phyloP scores from a whole-genome alignment of 2,888 invertebrate genomes.

The Ectemnius continuus region DNA sequence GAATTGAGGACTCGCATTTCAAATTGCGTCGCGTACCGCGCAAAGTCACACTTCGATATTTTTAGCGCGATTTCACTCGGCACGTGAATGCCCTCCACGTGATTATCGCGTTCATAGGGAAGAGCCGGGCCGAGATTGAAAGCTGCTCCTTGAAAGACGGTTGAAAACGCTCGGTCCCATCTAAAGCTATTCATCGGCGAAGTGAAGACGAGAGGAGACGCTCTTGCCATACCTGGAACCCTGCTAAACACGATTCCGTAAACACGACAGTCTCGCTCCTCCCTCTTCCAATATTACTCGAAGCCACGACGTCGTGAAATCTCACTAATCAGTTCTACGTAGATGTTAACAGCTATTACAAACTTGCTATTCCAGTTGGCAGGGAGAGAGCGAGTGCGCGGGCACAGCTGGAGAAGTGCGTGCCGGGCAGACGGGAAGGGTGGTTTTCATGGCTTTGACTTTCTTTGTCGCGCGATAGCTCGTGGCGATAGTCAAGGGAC shows the following conservation, averaged over 20 bases:
- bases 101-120: constrained; percentile 44
- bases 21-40: neutral
- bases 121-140: constrained; percentile 23
- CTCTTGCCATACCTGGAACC: constrained; percentile 35
- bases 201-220: constrained; percentile 24
- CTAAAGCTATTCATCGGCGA: constrained; percentile 36
- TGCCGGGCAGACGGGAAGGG: neutral
- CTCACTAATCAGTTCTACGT: too few relatives aligned
- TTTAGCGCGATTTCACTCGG: constrained; percentile 14
- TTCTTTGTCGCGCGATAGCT: constrained; percentile 4
- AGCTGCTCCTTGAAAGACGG: constrained; percentile 39
- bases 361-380: too few relatives aligned
- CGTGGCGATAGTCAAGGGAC: neutral
- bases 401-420: neutral
- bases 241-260: constrained; percentile 64
- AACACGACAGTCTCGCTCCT: constrained; percentile 50
- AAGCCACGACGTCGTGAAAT: neutral
- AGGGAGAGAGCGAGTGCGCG: neutral
- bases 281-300: neutral
- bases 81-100: constrained; percentile 38
- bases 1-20: neutral
- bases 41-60: constrained; percentile 14
- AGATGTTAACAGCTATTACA: too few relatives aligned
- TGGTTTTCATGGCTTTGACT: constrained; percentile 1
- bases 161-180: constrained; percentile 40